Evolutionary conservation across 2,113 vertebrate species (phyloP).

Genomic region (Pedionomus torquatus): DNA sequence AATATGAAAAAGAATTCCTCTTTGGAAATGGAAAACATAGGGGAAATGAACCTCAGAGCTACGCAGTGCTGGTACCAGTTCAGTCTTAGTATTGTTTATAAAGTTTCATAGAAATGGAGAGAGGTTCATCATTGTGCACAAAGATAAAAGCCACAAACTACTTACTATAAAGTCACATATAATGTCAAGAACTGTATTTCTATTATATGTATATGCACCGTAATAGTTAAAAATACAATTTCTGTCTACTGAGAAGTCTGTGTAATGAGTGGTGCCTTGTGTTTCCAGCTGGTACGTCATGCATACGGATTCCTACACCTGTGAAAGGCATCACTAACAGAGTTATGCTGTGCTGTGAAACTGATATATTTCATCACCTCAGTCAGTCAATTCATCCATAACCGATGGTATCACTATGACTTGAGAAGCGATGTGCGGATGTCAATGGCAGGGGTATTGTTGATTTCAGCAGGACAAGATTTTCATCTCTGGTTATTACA

Average conservation of each 20-base stretch:
- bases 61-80: neutral
- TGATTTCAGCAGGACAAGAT: neutral
- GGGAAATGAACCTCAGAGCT: neutral
- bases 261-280: neutral
- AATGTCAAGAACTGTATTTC: neutral
- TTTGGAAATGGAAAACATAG: neutral
- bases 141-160: neutral
- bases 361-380: neutral
- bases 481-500: neutral
- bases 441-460: neutral
- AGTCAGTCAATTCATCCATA: neutral
- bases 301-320: neutral
- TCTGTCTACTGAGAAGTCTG: neutral
- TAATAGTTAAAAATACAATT: neutral
- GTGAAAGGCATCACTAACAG: neutral
- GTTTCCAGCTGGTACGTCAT: neutral
- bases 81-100: neutral
- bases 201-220: accelerated
- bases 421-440: neutral
- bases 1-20: neutral
- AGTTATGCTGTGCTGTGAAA: neutral
- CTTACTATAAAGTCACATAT: neutral
- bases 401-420: neutral
- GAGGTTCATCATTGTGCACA: neutral
- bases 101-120: neutral